phyloP scores from a whole-genome alignment of 1,140 invertebrate genomes.

The Colletes latitarsis region DNA sequence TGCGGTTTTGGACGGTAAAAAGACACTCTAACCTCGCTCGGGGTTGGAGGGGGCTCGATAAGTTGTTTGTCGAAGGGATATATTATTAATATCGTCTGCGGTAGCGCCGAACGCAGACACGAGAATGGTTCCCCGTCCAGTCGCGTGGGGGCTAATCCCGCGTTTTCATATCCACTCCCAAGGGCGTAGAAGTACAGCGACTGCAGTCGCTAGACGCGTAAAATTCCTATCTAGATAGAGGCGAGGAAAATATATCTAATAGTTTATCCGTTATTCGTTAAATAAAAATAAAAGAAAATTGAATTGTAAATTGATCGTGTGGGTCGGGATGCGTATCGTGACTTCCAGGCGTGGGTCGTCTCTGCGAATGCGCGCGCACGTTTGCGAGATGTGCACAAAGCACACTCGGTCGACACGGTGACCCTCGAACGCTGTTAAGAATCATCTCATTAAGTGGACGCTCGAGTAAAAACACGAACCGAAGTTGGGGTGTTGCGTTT shows the following conservation, averaged over 20 bases:
- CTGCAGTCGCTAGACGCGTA: not conserved
- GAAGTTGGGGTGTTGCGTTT: too few species aligned
- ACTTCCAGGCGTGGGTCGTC: slow-evolving; percentile 9
- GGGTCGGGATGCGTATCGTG: slow-evolving; percentile 3
- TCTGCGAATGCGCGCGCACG: not conserved
- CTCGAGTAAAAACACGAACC: not conserved
- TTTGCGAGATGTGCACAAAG: not conserved
- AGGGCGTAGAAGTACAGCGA: not conserved
- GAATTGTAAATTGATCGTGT: not conserved
- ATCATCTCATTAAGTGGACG: not conserved
- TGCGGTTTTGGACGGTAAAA: not conserved
- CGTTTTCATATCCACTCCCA: not conserved
- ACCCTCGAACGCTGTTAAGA: not conserved
- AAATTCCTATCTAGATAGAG: too few species aligned
- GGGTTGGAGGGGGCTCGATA: not conserved
- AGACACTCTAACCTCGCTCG: too few species aligned
- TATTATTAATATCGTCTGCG: not conserved
- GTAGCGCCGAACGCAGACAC: not conserved
- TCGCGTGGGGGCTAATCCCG: not conserved
- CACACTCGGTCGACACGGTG: slow-evolving; percentile 9
- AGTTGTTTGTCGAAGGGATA: not conserved
- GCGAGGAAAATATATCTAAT: too few species aligned
- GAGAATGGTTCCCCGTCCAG: not conserved
- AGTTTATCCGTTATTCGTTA: too few species aligned
- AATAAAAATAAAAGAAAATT: too few species aligned